Base-by-base conservation (phyloP, 2,888 invertebrate genomes). In the Orchesellides sinensis region DNA sequence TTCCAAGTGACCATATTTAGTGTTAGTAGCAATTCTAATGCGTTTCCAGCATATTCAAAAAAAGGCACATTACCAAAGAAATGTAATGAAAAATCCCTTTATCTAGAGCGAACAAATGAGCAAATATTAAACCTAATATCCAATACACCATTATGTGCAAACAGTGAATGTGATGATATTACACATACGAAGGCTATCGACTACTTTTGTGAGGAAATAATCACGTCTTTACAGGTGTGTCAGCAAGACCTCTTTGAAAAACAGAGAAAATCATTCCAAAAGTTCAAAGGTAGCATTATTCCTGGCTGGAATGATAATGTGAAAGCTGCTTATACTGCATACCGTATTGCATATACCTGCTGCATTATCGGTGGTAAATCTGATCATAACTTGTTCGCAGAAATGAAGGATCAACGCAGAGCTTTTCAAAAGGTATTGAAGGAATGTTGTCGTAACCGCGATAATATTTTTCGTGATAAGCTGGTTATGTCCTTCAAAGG, bases 1-100 rank as follows among this genome's bases (percentile, higher is more conserved):
- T 45, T 3, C 73, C 73, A 27, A 73, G 73, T 29, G 73, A 73
- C n/a, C 73, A 73, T 23, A 35, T 21, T 29, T 61, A 10, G 6
- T 6, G 32, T 32, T 10, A 32, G 10, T 5, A 32, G 32, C 32
- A 32, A 32, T 32, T 32, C 32, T 32, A 32, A 32, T 32, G 32
- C 5, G 6, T 27, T 6, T 29, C n/a, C 4, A 61, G 23, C 23
- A 8, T 17, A 10, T 17, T 10, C 61, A 12, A 17, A 10, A 29
- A 5, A 17, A 25, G 6, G n/a, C 5, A n/a, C 29, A 32, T 32
- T 10, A 32, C 5, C 6, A 6, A 10, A 10, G 10, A 32, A 32
- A 32, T 6, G 10, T 32, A 6, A 10, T 29, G 2, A 29, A 27
- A 27, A 32, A 8, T 5, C 3, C 3, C 10, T 10, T 21, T 10